Evolutionary conservation across 1,140 invertebrate genomes (phyloP), one percentile per base, ranked within the genome.

Genomic region (Diachasma alloeum): DNA sequence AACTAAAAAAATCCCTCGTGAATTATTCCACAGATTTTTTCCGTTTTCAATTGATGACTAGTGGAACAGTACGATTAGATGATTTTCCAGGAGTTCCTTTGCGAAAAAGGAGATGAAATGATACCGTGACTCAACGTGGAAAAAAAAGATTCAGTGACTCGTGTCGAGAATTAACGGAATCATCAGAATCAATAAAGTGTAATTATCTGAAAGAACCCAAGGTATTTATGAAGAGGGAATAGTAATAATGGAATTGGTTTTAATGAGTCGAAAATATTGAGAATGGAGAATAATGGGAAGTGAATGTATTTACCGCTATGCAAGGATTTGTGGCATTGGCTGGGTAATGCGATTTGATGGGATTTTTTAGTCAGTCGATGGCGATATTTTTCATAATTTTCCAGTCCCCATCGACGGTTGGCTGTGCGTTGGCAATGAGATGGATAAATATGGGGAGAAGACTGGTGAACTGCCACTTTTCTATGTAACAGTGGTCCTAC

Each of bases 401-500:
- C 59, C 24, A 63, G 17, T 22, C 17, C 5, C 22, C 11, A 53
- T 53, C 15, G 48, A 42, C 31, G 6, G 44, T 59, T 22, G 19
- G n/a, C 17, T 17, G n/a, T 59, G 53, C 4, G 53, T 22, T 59
- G 22, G 53, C n/a, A 59, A 59, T 59, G 22, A 59, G 53, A 59
- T 17, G 53, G 53, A 59, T 59, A 59, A 59, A 59, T 22, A 59
- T 59, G 53, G 53, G 53, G 53, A 59, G 53, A 59, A 22, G 53
- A 59, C 53, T 59, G 44, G 44, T 59, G 56, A 59, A 15, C 63
- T 66, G 19, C 63, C 63, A 66, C 26, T 66, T 66, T 59, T 59
- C 53, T 59, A 59, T 59, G 53, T 66, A 66, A 66, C 26, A 66
- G 26, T 66, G 66, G 66, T 39, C 66, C 66, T 68, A 68, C 36